Percentiles rank a stretch among this genome's conserved stretches.
Conservation (phyloP, 2,888 invertebrate genomes). For the Drosophila helvetica region DNA sequence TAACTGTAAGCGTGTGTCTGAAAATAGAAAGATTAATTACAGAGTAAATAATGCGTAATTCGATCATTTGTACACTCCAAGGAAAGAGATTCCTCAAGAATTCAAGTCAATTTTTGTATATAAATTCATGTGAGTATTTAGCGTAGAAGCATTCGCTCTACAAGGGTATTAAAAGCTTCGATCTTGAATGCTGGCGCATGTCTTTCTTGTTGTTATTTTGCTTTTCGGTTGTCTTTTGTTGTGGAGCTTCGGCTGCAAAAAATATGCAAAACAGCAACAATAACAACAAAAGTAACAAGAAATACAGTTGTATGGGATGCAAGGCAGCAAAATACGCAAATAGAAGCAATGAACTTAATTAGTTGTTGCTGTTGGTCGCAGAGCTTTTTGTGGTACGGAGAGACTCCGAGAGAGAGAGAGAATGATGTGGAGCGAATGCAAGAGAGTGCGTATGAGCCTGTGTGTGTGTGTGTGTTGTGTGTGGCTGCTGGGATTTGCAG, state of each 20-base stretch:
- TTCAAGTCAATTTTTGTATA: too few relatives aligned
- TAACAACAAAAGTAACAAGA: slow-evolving; percentile 13
- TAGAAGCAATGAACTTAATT: slow-evolving; percentile 81
- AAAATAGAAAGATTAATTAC: too few relatives aligned
- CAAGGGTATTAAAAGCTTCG: neutral
- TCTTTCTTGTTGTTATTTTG: slow-evolving; percentile 60
- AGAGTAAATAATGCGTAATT: too few relatives aligned
- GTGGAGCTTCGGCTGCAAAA: slow-evolving; percentile 64
- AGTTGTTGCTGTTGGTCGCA: slow-evolving; percentile 66
- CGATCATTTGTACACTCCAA: too few relatives aligned
- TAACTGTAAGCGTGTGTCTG: too few relatives aligned
- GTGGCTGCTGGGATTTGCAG: neutral
- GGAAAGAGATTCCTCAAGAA: too few relatives aligned
- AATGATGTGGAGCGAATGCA: neutral
- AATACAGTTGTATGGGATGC: slow-evolving; percentile 27
- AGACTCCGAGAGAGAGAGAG: slow-evolving; percentile 21
- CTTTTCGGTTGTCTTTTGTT: slow-evolving; percentile 69
- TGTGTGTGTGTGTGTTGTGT: neutral
- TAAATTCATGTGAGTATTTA: too few relatives aligned
- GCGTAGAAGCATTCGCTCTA: neutral
- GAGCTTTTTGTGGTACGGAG: slow-evolving; percentile 9
- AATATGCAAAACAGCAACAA: slow-evolving; percentile 48
- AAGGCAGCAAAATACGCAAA: slow-evolving; percentile 72
- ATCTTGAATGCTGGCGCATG: slow-evolving; percentile 23
- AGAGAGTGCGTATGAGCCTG: neutral